Percentiles rank a stretch among this genome's conserved stretches.
These are phyloP conservation scores for Oxygymnocypris stewartii DNA, from an alignment of 2,113 vertebrate species.

Conservation along the genomic window DNA sequence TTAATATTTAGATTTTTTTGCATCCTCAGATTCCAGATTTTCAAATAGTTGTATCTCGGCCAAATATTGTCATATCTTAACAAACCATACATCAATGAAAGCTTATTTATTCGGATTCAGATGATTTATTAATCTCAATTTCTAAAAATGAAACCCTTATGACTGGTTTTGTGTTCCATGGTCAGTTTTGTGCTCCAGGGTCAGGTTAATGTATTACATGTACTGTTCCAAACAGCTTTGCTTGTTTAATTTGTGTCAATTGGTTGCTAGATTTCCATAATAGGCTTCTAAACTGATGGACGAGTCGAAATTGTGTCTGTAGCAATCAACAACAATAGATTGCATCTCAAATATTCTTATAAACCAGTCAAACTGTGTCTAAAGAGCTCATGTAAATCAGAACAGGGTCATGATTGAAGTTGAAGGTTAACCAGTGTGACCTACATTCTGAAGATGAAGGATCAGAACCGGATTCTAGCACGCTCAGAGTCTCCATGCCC, in stretches of 20 bases:
- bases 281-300: neutral
- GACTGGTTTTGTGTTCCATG: no score
- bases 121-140: no score
- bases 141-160: no score
- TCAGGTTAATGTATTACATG: neutral
- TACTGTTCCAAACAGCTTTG: neutral
- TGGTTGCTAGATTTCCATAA: neutral
- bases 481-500: constrained; percentile 48
- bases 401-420: neutral
- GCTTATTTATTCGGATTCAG: no score
- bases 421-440: neutral
- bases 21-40: no score
- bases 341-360: no score
- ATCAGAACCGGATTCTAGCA: constrained; percentile 58
- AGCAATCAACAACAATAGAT: neutral
- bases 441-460: constrained; percentile 64
- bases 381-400: neutral
- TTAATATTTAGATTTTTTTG: no score
- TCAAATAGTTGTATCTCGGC: no score
- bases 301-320: neutral
- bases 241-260: no score
- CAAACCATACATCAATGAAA: no score
- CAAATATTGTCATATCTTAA: no score
- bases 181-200: neutral
- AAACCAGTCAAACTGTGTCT: no score